Evolutionary conservation across 1,140 invertebrate genomes (phyloP).

Genomic region (Trichonephila inaurata): DNA sequence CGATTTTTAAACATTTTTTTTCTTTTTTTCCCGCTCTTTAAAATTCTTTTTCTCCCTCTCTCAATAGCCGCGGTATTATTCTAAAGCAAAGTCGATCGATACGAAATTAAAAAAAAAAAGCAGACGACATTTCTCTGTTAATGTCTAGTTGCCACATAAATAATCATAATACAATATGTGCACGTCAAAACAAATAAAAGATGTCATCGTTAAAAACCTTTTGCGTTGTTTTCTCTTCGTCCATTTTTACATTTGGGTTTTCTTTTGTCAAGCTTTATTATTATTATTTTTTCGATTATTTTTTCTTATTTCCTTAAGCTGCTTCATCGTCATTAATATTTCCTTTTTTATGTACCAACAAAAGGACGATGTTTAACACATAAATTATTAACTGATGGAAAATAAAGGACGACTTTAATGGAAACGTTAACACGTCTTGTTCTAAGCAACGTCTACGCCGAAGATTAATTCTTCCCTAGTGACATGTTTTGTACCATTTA

Average conservation of each 20-base stretch:
- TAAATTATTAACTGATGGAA: conserved; percentile 75
- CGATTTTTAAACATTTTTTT: conserved; percentile 33
- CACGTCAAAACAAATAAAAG: conserved; percentile 75
- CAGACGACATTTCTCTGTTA: conserved; percentile 70
- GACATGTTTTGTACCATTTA: conserved; percentile 76
- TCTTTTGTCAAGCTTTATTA: conserved; percentile 45
- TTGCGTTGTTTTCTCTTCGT: conserved; percentile 64
- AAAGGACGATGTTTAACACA: conserved; percentile 76
- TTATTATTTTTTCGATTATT: not conserved
- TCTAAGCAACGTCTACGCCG: conserved; percentile 50
- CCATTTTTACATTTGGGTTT: conserved; percentile 70
- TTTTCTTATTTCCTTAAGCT: conserved; percentile 42
- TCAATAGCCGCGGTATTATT: too few species aligned
- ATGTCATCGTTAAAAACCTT: conserved; percentile 76
- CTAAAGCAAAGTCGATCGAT: not conserved
- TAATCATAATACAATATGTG: conserved; percentile 77
- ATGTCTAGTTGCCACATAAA: conserved; percentile 75
- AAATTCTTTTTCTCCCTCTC: not conserved
- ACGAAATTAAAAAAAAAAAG: conserved; percentile 55
- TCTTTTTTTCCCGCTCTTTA: not conserved
- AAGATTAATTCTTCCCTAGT: conserved; percentile 74
- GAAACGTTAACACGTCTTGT: conserved; percentile 75
- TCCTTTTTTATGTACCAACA: conserved; percentile 68
- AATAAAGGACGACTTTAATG: conserved; percentile 73
- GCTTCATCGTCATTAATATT: conserved; percentile 75